These are phyloP conservation scores for Aphaenogaster floridana DNA, from an alignment of 1,140 invertebrate genomes.

Conservation along the genomic window DNA sequence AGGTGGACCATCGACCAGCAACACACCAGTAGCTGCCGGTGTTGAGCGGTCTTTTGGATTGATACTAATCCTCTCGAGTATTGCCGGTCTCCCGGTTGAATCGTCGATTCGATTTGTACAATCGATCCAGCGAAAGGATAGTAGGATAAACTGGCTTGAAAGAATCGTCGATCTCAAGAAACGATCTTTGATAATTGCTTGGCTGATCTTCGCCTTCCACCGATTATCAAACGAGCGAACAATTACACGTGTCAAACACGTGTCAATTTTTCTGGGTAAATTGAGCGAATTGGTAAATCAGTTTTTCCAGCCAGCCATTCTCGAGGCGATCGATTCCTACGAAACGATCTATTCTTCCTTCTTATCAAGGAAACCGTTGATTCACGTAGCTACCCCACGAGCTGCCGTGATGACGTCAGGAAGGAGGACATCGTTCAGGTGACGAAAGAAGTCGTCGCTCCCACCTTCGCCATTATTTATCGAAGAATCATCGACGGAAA, in stretches of 20 bases:
- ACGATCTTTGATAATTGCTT: slow-evolving; percentile 25
- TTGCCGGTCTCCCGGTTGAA: neutral
- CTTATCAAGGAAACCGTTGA: slow-evolving; percentile 13
- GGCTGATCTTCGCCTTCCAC: neutral
- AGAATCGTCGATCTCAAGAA: neutral
- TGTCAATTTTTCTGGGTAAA: neutral
- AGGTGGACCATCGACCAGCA: slow-evolving; percentile 7
- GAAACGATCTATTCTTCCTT: neutral
- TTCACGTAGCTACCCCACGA: neutral
- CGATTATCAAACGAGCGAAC: neutral
- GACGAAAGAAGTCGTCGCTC: slow-evolving; percentile 66
- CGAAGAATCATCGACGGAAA: slow-evolving; percentile 1
- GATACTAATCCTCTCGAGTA: slow-evolving; percentile 31
- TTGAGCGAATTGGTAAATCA: neutral
- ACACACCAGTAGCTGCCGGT: neutral
- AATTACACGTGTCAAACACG: slow-evolving; percentile 16
- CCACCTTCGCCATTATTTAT: slow-evolving; percentile 14
- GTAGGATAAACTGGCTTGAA: neutral
- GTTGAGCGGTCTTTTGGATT: slow-evolving; percentile 17
- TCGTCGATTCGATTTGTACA: slow-evolving; percentile 27
- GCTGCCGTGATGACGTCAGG: slow-evolving; percentile 46
- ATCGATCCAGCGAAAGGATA: slow-evolving; percentile 9
- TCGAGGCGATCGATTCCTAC: neutral
- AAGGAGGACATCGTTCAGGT: slow-evolving; percentile 66
- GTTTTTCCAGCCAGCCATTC: slow-evolving; percentile 21